Base-by-base conservation (phyloP, 1,140 invertebrate species). In the Micrasema longulum region DNA sequence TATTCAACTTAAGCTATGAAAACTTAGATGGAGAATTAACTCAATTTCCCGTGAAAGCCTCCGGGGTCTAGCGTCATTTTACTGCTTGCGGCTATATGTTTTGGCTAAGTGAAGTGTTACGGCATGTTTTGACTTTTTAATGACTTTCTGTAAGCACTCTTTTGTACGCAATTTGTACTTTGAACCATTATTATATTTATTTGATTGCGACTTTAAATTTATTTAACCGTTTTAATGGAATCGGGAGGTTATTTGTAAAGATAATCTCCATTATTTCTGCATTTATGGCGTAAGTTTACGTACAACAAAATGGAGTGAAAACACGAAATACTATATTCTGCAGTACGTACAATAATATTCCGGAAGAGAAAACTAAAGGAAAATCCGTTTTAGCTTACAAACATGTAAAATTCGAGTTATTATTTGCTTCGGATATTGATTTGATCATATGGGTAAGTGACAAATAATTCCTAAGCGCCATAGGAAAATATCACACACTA, bases 61-160 rank as follows among this genome's bases (percentile, higher is more conserved):
- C 11, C 5, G 31, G 20, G 11, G n/a, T 11, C 11, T 10, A 35
- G 20, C 55, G 55, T 5, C 55, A 14, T 14, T 60, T 1, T n/a
- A 12, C 11, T 1, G 1, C 52, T 31, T 12, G 52, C 14, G 20
- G 26, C 18, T 7, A 18, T n/a, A 14, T 14, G 50, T 53, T 23
- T 38, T 38, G 38, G 35, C 36, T 20, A 38, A 31, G 14, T 38
- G 31, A 22, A 38, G 31, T 60, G 31, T 36, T 57, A 57, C 53
- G 20, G 55, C 36, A 14, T 60, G 55, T 60, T 60, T 60, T 60
- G 55, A 38, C 55, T 60, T 60, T 60, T 60, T 60, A 60, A 60
- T 60, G 55, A 38, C 55, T 60, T 60, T 60, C n/a, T 22, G 31
- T 60, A 38, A 60, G 55, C 55, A 60, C 35, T 60, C 52, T 31